Evolutionary conservation across 2,113 vertebrate species (phyloP).

Genomic region (Otus sunia): DNA sequence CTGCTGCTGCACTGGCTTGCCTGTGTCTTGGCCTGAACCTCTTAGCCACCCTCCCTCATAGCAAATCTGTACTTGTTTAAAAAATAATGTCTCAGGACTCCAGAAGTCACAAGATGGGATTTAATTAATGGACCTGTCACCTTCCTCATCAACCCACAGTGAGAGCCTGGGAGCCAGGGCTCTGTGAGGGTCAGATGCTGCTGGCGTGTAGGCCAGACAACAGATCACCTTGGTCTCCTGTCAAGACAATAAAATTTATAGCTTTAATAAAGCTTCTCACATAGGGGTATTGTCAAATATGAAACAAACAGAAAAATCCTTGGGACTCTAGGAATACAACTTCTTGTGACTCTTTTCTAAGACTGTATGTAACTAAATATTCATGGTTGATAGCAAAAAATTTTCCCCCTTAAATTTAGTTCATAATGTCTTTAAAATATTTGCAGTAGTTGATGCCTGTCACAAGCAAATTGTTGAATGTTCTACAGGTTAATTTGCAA

Average conservation of each 20-base stretch:
- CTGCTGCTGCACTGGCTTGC: background rate
- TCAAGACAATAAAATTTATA: background rate
- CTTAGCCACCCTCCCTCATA: background rate
- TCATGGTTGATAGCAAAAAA: background rate
- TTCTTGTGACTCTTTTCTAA: background rate
- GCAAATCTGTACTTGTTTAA: background rate
- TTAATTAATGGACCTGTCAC: background rate
- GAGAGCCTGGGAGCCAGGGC: background rate
- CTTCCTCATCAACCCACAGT: background rate
- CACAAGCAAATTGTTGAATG: background rate
- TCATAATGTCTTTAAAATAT: background rate
- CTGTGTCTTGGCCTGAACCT: background rate
- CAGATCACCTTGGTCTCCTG: background rate
- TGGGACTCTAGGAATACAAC: background rate
- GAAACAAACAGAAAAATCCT: background rate
- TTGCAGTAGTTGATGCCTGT: background rate
- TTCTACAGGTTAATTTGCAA: background rate
- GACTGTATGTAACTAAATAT: background rate
- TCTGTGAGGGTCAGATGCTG: background rate
- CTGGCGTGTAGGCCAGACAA: background rate
- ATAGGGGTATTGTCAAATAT: background rate
- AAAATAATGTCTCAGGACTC: background rate
- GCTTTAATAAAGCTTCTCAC: background rate
- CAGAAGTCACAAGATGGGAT: background rate
- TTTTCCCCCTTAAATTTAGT: background rate